Evolutionary conservation across 2,113 vertebrate species (phyloP).

Genomic region (Corythornis cristatus): DNA sequence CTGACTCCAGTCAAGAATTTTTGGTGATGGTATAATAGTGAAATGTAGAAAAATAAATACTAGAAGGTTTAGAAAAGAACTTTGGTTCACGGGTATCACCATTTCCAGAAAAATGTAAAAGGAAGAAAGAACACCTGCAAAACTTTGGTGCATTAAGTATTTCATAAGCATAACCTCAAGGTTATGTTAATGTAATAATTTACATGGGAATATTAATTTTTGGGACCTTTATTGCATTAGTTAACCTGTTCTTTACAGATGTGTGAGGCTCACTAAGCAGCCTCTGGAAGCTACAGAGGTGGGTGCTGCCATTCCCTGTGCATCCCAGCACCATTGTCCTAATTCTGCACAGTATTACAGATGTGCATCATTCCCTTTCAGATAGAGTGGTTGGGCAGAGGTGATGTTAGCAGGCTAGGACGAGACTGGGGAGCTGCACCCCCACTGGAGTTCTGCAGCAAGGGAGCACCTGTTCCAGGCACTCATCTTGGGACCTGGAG

Average conservation of each 20-base stretch:
- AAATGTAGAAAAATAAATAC: not conserved
- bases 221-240: not conserved
- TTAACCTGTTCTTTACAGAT: not conserved
- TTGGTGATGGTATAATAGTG: not conserved
- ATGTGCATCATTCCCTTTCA: rapidly evolving
- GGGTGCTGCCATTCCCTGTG: not conserved
- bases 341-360: rapidly evolving
- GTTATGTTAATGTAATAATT: not conserved
- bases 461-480: not conserved
- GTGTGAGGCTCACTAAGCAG: not conserved
- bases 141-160: not conserved
- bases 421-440: not conserved
- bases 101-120: not conserved
- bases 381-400: rapidly evolving
- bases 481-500: not conserved
- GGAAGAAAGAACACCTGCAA: slow-evolving; percentile 14
- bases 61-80: not conserved
- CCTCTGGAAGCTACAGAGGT: not conserved
- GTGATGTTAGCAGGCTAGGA: not conserved
- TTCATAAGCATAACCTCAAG: not conserved
- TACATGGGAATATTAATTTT: not conserved
- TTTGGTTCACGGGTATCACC: not conserved
- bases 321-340: not conserved
- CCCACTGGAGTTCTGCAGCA: not conserved
- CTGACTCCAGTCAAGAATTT: not conserved